Base-by-base conservation (phyloP, 2,113 vertebrate species). In the Toxostoma redivivum region DNA sequence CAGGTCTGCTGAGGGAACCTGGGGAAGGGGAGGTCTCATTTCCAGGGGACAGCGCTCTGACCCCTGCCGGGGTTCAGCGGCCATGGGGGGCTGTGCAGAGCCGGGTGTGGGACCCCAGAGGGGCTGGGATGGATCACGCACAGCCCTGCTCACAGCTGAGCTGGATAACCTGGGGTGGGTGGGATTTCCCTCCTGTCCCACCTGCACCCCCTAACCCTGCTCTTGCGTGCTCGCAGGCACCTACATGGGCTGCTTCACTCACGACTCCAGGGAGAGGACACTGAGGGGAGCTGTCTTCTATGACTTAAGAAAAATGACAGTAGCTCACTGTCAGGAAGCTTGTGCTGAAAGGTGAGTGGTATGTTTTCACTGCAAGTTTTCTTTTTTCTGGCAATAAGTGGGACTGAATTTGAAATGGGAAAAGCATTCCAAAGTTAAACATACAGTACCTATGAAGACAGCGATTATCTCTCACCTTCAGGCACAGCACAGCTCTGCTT, bases 221-320 rank as follows among this genome's bases (percentile, higher is more conserved):
- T 90, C 70, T 95, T 54, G 45, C 30, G 18, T 15, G 17, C 71
- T 86, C 81, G 80, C 84, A 99, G 98, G 98, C 80, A 98, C 98
- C 88, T 99, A 99, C 73, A 23, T 99, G 3, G 99, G 99, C 20
- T 99, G 99, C 97, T 99, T 99, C 97, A 94, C 98, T 12, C 99
- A 99, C 0, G 98, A 99, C 3, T 97, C 98, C 7, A 98, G 96
- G n/a, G 98, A 99, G 31, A 98, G 98, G 35, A 99, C 98, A 1
- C 98, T 99, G 94, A 99, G 99, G 91, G 99, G 99, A 72, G 98
- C 98, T 4, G 98, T 99, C 93, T 99, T 99, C 85, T 99, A 99
- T n/a, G 99, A 99, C 96, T 97, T 99, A 94, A 98, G 99, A 51
- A 99, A 99, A 98, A 99, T 99, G 99, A 99, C 99, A 9, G 97